Base-by-base conservation (phyloP, 2,113 vertebrate genomes). In the Psittacula cyanocephala region DNA sequence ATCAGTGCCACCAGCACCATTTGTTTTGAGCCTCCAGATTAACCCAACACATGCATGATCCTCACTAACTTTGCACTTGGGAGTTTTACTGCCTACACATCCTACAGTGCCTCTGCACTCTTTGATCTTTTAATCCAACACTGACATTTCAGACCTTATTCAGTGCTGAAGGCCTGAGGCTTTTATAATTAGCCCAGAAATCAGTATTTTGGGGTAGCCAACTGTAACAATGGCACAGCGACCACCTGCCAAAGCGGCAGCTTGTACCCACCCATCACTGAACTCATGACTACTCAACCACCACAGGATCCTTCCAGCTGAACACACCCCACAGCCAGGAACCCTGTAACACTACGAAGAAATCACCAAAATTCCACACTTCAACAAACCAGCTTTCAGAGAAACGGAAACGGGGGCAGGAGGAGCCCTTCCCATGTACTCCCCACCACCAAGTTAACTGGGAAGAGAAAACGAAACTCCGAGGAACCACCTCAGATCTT, bases 381-480 rank as follows among this genome's bases (percentile, higher is more conserved):
- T 39, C 23, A 19, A 78, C 69, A 86, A 86, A 64, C 3, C 33
- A 71, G 17, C 33, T 84, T 96, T 96, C 95, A 92, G 86, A 91
- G 91, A 94, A 97, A 87, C 81, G 47, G 75, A 88, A 80, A 83
- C 33, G 0, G 17, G n/a, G 68, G 55, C 0, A 0, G 67, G 60
- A 74, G 47, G 28, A 60, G 49, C 63, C 37, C 43, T 65, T 93
- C 72, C 75, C 77, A 55, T 4, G 13, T 37, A 71, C 13, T 46
- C 33, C 20, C 67, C 81, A 67, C 76, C 81, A 75, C 12, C 7
- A 1, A 28, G 22, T 64, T 92, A 93, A 84, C 65, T 29, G 7
- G 92, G 93, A 96, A 93, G 67, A 84, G 89, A 94, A 94, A 96
- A 86, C 29, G 23, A 93, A 97, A 96, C 68, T 57, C 76, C 35